Evolutionary conservation across 2,797 vertebrate genomes (phyloP).

Genomic region (Podarcis siculus): DNA sequence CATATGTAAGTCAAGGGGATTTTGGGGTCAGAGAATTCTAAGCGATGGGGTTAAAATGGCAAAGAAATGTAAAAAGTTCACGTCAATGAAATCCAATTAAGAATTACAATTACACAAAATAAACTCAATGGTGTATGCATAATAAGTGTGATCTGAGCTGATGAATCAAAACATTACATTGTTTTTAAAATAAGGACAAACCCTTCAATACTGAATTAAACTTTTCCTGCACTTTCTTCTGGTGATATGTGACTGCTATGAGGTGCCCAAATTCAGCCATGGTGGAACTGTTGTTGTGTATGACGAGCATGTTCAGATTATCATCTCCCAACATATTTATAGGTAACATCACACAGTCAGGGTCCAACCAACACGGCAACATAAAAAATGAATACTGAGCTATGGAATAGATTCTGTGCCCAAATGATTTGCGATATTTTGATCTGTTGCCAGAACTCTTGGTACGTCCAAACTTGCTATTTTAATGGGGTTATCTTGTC

Average conservation of each 20-base stretch:
- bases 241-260: neutral
- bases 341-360: neutral
- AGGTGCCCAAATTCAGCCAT: neutral
- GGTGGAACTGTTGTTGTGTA: neutral
- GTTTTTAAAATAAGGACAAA: neutral
- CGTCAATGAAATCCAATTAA: no score
- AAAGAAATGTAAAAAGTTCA: neutral
- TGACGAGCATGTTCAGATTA: neutral
- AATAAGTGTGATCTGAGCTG: neutral
- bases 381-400: neutral
- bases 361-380: neutral
- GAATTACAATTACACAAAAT: no score
- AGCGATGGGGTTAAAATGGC: neutral
- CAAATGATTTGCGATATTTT: slow-evolving; percentile 5
- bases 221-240: neutral
- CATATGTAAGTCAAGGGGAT: no score
- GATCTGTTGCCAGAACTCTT: neutral
- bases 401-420: neutral
- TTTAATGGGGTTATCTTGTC: slow-evolving; percentile 25
- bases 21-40: neutral
- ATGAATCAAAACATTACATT: neutral
- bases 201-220: no score
- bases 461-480: neutral
- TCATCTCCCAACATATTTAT: neutral
- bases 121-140: neutral